Percentiles rank a stretch among this genome's conserved stretches.
phyloP scores from a whole-genome alignment of 2,797 vertebrate species.

The Acanthornis magna region DNA sequence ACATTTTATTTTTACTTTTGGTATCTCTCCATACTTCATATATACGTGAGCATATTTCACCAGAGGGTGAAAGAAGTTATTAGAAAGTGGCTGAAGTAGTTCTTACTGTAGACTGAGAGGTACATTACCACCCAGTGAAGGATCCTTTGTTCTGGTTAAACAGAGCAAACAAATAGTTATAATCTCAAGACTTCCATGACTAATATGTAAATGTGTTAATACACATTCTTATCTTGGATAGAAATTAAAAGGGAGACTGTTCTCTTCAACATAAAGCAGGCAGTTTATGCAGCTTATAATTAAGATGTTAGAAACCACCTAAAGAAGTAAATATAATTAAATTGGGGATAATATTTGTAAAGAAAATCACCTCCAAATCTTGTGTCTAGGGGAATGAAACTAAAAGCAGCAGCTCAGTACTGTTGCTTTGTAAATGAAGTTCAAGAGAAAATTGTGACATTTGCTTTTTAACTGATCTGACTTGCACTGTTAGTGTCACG shows the following conservation, averaged over 20 bases:
- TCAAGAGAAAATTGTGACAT: background rate
- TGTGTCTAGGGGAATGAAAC: background rate
- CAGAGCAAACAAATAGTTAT: background rate
- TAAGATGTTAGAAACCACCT: background rate
- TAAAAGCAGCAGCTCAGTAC: background rate
- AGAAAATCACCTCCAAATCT: background rate
- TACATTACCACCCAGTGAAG: background rate
- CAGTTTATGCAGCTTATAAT: background rate
- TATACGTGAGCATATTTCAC: background rate
- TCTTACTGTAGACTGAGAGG: background rate
- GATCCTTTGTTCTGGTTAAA: background rate
- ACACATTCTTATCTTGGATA: background rate
- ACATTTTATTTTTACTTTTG: background rate
- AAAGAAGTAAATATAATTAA: background rate
- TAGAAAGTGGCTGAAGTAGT: background rate
- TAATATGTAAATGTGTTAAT: background rate
- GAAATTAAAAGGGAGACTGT: background rate
- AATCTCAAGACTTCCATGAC: background rate
- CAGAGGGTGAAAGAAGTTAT: background rate
- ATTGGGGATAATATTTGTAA: background rate
- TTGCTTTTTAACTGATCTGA: background rate
- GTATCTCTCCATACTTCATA: background rate
- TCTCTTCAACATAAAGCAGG: background rate
- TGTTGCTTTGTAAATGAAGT: background rate
- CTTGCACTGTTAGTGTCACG: background rate